Percentiles rank a stretch among this genome's conserved stretches.
Conservation (phyloP, 1,140 invertebrate genomes). For the Mya arenaria region DNA sequence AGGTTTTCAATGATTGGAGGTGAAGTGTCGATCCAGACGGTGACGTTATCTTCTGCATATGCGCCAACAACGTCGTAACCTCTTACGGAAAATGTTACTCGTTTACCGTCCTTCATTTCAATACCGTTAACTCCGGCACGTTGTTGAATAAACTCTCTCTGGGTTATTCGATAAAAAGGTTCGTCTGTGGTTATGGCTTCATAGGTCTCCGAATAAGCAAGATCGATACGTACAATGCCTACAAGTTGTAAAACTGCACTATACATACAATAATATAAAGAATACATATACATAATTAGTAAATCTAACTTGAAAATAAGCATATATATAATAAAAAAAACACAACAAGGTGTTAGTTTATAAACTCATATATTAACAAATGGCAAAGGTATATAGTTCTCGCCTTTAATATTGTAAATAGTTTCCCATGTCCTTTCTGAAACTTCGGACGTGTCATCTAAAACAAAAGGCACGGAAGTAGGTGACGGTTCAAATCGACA, state of each 20-base stretch:
- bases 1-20: conserved; percentile 36
- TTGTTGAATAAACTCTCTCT: neutral
- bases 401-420: conserved; percentile 14
- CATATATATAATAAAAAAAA: neutral
- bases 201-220: neutral
- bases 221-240: conserved; percentile 29
- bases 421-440: neutral
- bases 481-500: neutral
- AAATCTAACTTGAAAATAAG: neutral
- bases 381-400: neutral
- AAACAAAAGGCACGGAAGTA: neutral
- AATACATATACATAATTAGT: neutral
- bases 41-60: conserved; percentile 31
- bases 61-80: conserved; percentile 36
- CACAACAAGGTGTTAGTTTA: neutral
- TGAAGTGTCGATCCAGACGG: conserved; percentile 18
- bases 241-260: neutral
- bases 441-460: neutral
- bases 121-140: neutral
- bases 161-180: neutral
- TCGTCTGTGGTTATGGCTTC: neutral
- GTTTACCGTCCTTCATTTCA: conserved; percentile 43
- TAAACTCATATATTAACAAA: neutral
- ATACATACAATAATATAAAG: neutral
- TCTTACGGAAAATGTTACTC: conserved; percentile 41